Evolutionary conservation across 2,797 vertebrate species (phyloP), one percentile per base, ranked within the genome.

Genomic region (Malacoraja senta): DNA sequence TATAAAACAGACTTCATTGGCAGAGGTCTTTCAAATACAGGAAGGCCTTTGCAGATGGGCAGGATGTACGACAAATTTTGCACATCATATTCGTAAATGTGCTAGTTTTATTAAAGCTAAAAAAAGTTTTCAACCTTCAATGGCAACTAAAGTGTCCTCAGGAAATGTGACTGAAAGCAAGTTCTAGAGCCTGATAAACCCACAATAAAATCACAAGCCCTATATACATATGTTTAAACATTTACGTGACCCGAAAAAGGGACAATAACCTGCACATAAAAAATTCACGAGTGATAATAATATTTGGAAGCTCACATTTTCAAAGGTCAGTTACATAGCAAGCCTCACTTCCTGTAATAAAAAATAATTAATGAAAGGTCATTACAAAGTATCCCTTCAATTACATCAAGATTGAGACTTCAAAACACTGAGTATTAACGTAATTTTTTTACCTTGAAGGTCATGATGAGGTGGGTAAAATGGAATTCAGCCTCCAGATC

Each of bases 391-490:
- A 92, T 76, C 44, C 24, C 65, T 71, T 91, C 65, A n/a, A 19
- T 29, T n/a, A 63, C 17, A n/a, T 68, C 65, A 88, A 86, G 4
- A 32, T 32, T 0, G 35, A 76, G 71, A 2, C 10, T 74, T 91
- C 68, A 91, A 26, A 32, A 53, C 12, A 2, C 17, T 13, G 3
- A 91, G 15, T 71, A 35, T 63, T 68, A 35, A 17, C 3, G 2
- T 53, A 44, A 92, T 94, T 95, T 93, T 93, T 95, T 96, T 96
- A 99, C 99, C 97, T 98, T 99, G 95, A 99, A 99, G 80, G 99
- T 99, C 99, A 99, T 99, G 95, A 99, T 99, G 95, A 99, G 98
- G 95, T 99, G 99, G 94, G 99, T 99, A 95, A 99, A 99, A 95
- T 99, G 99, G 96, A 99, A 99, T 96, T 99, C 98, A 0, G 99